Conservation (phyloP, 2,113 vertebrate genomes). For the Heteronetta atricapilla region DNA sequence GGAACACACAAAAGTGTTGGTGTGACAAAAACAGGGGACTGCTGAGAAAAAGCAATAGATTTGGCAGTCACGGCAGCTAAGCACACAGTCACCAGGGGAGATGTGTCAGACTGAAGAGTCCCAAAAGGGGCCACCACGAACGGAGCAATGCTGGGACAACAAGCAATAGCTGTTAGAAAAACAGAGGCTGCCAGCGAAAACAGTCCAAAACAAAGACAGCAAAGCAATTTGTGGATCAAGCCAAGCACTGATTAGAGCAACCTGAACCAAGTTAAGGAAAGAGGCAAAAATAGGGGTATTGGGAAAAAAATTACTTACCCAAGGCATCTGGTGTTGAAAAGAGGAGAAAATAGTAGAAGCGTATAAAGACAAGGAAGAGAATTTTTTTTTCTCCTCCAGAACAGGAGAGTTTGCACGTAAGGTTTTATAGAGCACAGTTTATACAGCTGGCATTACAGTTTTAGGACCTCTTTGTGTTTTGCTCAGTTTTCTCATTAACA, state of each 20-base stretch:
- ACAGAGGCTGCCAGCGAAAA: neutral
- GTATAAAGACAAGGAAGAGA: neutral
- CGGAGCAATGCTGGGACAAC: neutral
- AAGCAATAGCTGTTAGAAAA: neutral
- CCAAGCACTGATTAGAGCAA: neutral
- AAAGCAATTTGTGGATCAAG: neutral
- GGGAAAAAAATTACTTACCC: neutral
- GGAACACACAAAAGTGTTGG: neutral
- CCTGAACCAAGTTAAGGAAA: neutral
- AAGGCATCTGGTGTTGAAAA: neutral
- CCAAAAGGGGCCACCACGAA: neutral
- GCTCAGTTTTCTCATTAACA: neutral
- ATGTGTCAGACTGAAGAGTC: accelerated
- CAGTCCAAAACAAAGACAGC: neutral
- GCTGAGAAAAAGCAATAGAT: neutral
- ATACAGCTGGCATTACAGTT: neutral
- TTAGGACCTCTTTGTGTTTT: neutral
- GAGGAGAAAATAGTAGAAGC: neutral
- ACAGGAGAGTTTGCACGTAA: neutral
- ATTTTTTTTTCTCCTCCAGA: neutral
- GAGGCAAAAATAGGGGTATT: neutral
- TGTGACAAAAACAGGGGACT: neutral
- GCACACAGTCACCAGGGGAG: neutral
- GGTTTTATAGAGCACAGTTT: neutral
- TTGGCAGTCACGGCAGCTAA: neutral